Percentiles rank a stretch among this genome's conserved stretches.
phyloP scores from a whole-genome alignment of 2,888 invertebrate genomes.

The Dicyrtomina minuta region DNA sequence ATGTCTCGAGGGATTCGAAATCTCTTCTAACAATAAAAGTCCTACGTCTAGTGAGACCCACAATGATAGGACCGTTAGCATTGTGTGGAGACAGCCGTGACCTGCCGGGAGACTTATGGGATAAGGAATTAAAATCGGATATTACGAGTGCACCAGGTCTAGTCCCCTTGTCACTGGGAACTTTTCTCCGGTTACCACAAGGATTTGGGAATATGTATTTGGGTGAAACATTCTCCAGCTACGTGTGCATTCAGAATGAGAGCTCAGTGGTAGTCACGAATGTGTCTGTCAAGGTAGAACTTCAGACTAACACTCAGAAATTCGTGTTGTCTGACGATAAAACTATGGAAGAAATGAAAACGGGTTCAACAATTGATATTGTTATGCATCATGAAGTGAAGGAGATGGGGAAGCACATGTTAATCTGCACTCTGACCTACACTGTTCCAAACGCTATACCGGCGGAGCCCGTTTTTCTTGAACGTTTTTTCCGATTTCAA shows the following conservation, averaged over 20 bases:
- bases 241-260: conserved; percentile 95
- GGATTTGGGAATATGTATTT: conserved; percentile 97
- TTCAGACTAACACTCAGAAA: conserved; percentile 87
- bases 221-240: conserved; percentile 97
- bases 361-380: conserved; percentile 87
- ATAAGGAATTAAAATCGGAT: conserved; percentile 76
- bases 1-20: conserved; percentile 41
- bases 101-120: conserved; percentile 77
- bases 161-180: conserved; percentile 80
- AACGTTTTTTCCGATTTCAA: conserved; percentile 98
- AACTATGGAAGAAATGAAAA: conserved; percentile 61
- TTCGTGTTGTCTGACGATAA: conserved; percentile 77
- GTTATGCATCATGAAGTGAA: conserved; percentile 99
- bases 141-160: conserved; percentile 78
- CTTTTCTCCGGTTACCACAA: conserved; percentile 89
- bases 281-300: conserved; percentile 81
- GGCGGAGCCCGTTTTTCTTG: conserved; percentile 74
- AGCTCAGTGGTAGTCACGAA: conserved; percentile 79
- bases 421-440: conserved; percentile 95
- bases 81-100: conserved; percentile 83
- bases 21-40: conserved; percentile 62
- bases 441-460: conserved; percentile 56
- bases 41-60: conserved; percentile 91
- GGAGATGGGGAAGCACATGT: conserved; percentile 97
- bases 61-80: conserved; percentile 76